Evolutionary conservation across 2,888 invertebrate genomes (phyloP).

Genomic region (Hoplodrina ambigua): DNA sequence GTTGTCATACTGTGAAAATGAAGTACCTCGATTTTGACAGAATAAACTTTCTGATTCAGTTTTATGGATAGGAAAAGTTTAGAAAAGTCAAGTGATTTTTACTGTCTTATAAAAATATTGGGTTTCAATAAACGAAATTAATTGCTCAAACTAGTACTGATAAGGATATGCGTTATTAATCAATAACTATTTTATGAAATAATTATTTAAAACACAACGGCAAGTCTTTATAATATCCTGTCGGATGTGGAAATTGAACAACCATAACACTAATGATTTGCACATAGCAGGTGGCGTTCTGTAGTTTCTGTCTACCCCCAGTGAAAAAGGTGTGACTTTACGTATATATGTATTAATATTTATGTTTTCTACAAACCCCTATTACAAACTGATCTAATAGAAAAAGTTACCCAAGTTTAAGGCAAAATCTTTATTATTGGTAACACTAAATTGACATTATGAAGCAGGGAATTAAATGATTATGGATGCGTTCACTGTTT

Average conservation of each 20-base stretch:
- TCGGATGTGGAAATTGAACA: too few species aligned
- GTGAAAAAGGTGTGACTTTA: too few species aligned
- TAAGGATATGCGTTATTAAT: not conserved
- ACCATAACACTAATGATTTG: too few species aligned
- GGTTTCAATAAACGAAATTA: not conserved
- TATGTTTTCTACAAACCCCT: too few species aligned
- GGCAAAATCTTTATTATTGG: conserved; percentile 27
- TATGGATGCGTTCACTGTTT: conserved; percentile 53
- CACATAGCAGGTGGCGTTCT: too few species aligned
- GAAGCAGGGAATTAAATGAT: conserved; percentile 49
- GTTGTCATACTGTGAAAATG: conserved; percentile 69
- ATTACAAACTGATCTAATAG: not conserved
- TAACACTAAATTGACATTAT: conserved; percentile 69
- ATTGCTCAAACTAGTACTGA: not conserved
- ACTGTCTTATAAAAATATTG: not conserved
- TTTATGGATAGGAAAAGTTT: too few species aligned
- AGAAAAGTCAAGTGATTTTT: too few species aligned
- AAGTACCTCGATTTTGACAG: conserved; percentile 26
- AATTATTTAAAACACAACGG: not conserved
- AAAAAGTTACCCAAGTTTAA: not conserved
- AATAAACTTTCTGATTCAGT: not conserved
- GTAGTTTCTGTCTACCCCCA: too few species aligned
- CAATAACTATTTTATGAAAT: too few species aligned
- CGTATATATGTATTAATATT: too few species aligned
- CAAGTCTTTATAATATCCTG: not conserved